Percentiles rank a stretch among this genome's conserved stretches.
These are phyloP conservation scores for Callimorpha dominula DNA, from an alignment of 2,888 invertebrate species.

Conservation along the genomic window DNA sequence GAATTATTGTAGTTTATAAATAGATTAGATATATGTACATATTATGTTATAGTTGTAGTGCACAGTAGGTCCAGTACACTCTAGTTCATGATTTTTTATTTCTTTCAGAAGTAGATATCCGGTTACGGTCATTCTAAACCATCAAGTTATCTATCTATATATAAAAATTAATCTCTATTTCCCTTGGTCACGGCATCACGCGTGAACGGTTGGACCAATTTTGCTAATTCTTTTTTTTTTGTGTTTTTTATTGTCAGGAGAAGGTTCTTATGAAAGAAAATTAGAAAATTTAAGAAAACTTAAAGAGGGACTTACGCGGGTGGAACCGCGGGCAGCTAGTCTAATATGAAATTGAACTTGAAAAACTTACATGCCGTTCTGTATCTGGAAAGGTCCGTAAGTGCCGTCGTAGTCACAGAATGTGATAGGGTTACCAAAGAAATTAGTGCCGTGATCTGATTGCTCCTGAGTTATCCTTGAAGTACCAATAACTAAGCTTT, in stretches of 20 bases:
- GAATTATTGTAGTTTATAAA: too few relatives aligned
- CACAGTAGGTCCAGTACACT: not conserved
- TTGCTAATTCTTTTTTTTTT: too few relatives aligned
- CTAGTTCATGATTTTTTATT: not conserved
- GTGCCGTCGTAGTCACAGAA: constrained; percentile 90
- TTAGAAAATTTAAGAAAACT: too few relatives aligned
- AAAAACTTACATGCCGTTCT: constrained; percentile 84
- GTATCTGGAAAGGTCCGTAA: constrained; percentile 86
- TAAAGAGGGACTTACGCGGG: too few relatives aligned
- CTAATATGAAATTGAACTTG: not conserved
- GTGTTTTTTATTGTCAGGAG: too few relatives aligned
- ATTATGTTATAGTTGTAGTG: not conserved
- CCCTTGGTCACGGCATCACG: too few relatives aligned
- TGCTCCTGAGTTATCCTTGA: constrained; percentile 83
- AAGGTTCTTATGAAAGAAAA: too few relatives aligned
- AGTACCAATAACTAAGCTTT: constrained; percentile 87
- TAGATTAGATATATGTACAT: not conserved
- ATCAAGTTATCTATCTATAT: too few relatives aligned
- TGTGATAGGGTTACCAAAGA: constrained; percentile 81
- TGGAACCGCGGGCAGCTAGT: too few relatives aligned
- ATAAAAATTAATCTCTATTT: too few relatives aligned
- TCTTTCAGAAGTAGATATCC: not conserved
- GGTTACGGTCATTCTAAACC: not conserved
- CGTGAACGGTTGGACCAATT: too few relatives aligned
- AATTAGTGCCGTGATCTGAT: constrained; percentile 86